A percentile compares a stretch with the other conserved stretches of the same genome.
phyloP scores from a whole-genome alignment of 2,797 vertebrate species.

The Typhlichthys subterraneus region DNA sequence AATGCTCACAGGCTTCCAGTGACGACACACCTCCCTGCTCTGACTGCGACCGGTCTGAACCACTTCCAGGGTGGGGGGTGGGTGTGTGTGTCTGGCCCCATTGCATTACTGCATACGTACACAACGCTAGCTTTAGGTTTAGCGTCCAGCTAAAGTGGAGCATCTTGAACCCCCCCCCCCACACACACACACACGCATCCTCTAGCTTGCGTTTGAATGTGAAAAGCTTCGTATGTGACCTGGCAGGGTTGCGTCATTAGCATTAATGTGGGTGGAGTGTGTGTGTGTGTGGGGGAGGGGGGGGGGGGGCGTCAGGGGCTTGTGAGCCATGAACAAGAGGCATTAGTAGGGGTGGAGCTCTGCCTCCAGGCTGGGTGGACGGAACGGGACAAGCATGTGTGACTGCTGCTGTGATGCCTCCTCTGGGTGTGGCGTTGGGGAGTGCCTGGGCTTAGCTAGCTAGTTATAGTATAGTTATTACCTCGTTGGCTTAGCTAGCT shows the following conservation, averaged over 20 bases:
- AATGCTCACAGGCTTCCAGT: too few species aligned
- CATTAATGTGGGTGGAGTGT: conserved; percentile 63
- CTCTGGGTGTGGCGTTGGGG: too few species aligned
- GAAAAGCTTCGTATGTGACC: conserved; percentile 79
- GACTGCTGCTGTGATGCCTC: conserved; percentile 22
- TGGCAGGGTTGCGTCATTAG: conserved; percentile 68
- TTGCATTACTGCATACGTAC: too few species aligned
- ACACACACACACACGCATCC: too few species aligned
- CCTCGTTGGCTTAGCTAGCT: too few species aligned
- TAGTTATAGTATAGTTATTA: too few species aligned
- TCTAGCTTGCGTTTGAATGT: conserved; percentile 72
- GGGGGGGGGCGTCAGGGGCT: conserved; percentile 17
- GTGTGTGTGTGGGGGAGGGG: background rate
- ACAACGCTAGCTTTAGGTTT: too few species aligned
- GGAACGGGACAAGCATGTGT: conserved; percentile 31
- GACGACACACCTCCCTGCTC: too few species aligned
- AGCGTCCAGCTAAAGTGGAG: background rate
- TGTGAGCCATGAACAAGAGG: conserved; percentile 45
- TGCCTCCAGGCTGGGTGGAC: conserved; percentile 11
- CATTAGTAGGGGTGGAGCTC: conserved; percentile 52
- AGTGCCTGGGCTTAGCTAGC: too few species aligned
- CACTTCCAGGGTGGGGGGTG: too few species aligned
- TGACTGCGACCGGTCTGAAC: too few species aligned
- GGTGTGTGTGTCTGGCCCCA: too few species aligned
- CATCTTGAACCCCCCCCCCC: background rate